A percentile compares a stretch with the other conserved stretches of the same genome.
Conservation (phyloP, 2,113 vertebrate species). For the Gorsachius goisagi region DNA sequence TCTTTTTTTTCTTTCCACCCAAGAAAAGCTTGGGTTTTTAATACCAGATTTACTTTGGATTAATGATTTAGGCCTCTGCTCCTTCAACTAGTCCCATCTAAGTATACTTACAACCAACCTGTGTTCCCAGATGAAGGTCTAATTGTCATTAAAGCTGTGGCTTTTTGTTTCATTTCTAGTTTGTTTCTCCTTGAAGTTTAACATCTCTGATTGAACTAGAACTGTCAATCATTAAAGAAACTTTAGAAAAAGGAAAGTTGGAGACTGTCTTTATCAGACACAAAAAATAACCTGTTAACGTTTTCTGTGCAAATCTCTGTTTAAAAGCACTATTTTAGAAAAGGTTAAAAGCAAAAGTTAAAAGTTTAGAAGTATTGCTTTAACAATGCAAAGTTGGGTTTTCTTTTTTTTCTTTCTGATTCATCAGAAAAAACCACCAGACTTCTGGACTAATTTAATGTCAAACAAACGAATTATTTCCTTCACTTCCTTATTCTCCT, state of each 20-base stretch:
- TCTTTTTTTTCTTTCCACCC: neutral
- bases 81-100: neutral
- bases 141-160: neutral
- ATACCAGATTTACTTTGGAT: neutral
- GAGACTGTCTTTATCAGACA: neutral
- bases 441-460: neutral
- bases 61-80: neutral
- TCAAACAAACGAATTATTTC: neutral
- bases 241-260: neutral
- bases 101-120: neutral
- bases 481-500: neutral
- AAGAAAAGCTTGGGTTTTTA: neutral
- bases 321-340: neutral
- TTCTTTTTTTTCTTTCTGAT: neutral
- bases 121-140: neutral
- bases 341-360: neutral
- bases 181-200: neutral
- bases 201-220: neutral
- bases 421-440: neutral
- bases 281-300: neutral
- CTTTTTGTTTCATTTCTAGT: neutral
- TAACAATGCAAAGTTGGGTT: rapidly evolving
- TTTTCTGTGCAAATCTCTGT: neutral
- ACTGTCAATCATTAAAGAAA: neutral
- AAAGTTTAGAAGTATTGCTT: neutral